Conservation (phyloP, 2,113 vertebrate genomes). For the Perca flavescens region DNA sequence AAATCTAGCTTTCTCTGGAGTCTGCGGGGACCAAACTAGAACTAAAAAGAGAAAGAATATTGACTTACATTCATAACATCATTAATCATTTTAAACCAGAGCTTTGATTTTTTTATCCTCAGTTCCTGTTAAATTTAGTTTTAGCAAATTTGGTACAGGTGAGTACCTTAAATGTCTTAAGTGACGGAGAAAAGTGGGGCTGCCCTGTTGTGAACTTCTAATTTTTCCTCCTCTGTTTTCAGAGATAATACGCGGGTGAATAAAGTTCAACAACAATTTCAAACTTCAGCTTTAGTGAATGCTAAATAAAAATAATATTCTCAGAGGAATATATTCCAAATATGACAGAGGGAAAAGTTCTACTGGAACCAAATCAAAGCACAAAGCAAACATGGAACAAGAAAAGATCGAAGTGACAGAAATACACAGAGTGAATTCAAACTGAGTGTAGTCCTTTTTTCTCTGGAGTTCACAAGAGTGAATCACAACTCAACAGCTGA, state of each 20-base stretch:
- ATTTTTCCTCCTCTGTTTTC: not conserved
- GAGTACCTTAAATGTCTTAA: slow-evolving; percentile 11
- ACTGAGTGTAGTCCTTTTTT: slow-evolving; percentile 9
- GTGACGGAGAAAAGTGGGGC: slow-evolving; percentile 33
- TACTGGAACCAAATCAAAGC: slow-evolving; percentile 34
- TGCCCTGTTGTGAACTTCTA: slow-evolving; percentile 15
- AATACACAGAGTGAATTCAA: not conserved
- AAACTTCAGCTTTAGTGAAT: slow-evolving; percentile 17
- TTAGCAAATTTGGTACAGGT: not conserved
- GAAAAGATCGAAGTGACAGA: slow-evolving; percentile 16
- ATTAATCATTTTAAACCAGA: not conserved
- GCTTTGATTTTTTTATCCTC: not conserved
- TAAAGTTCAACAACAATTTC: slow-evolving; percentile 22
- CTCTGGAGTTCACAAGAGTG: slow-evolving; percentile 8
- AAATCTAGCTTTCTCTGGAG: not conserved
- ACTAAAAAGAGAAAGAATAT: not conserved
- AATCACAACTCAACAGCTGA: not conserved
- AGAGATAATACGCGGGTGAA: slow-evolving; percentile 24
- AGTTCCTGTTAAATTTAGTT: not conserved
- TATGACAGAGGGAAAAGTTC: slow-evolving; percentile 5
- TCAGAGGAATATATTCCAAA: slow-evolving; percentile 38
- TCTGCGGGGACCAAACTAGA: not conserved
- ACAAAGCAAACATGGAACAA: slow-evolving; percentile 28
- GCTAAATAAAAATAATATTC: slow-evolving; percentile 27
- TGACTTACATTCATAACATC: not conserved